Conservation (phyloP, 2,113 vertebrate genomes). For the Climacteris rufus region DNA sequence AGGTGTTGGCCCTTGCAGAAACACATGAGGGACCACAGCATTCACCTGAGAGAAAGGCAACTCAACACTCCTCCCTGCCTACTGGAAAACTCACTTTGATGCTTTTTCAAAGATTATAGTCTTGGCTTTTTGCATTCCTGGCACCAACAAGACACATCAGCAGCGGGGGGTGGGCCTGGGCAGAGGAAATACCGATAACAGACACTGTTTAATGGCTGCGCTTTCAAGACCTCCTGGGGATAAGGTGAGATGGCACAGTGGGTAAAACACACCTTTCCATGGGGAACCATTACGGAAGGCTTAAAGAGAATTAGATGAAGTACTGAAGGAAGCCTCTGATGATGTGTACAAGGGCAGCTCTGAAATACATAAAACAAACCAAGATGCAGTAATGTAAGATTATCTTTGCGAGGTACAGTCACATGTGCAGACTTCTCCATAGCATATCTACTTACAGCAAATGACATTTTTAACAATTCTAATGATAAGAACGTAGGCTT, state of each 20-base stretch:
- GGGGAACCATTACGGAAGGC: not conserved
- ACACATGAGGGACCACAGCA: accelerated
- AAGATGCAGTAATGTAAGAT: not conserved
- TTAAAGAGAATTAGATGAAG: not conserved
- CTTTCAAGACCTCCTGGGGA: not conserved
- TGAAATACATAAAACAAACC: not conserved
- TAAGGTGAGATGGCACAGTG: not conserved
- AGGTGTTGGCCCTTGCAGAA: not conserved
- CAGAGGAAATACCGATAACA: not conserved
- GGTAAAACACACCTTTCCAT: not conserved
- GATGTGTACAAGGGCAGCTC: not conserved
- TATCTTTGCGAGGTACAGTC: not conserved
- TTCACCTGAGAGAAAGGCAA: not conserved
- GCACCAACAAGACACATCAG: not conserved
- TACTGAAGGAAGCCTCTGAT: not conserved
- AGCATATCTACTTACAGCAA: not conserved
- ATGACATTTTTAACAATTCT: not conserved
- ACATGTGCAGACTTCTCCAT: not conserved
- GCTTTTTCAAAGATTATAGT: not conserved
- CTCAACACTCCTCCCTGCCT: not conserved
- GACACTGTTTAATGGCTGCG: not conserved
- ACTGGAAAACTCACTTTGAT: not conserved
- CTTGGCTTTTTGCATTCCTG: not conserved
- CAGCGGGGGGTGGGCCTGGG: not conserved
- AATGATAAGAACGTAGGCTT: not conserved